Base-by-base conservation (phyloP, 2,113 vertebrate species). In the Plectropomus leopardus region DNA sequence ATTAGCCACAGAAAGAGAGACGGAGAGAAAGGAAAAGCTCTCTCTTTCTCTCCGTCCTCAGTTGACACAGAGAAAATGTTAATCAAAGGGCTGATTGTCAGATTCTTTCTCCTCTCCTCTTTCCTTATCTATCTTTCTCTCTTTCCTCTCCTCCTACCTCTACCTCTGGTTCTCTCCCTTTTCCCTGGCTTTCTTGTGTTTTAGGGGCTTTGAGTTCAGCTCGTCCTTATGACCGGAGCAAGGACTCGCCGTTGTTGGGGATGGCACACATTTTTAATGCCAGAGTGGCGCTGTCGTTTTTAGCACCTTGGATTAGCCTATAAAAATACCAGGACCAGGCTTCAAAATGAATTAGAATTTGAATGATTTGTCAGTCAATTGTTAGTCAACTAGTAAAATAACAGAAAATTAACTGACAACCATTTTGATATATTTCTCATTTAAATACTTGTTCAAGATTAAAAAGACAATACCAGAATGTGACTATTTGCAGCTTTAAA, bases 41-140 rank as follows among this genome's bases (percentile, higher is more conserved):
- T 48, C 59, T 40, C 61, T 50, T 53, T 24, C 58, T 59, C 55
- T 72, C 50, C 75, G 47, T 90, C 82, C 73, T 86, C 64, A 69
- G 61, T 30, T 79, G 73, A 76, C 82, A 76, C 65, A 44, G 50
- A 63, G 24, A 76, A 75, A 80, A 76, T 42, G 72, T 83, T 82
- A 69, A 84, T 88, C 78, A 93, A 87, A 88, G 54, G 65, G 28
- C 60, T 26, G 64, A 86, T 86, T 89, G 83, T 92, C 80, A 53
- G 73, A 65, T 86, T 55, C 58, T 28, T 19, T 59, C 70, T 69
- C 44, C 28, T 32, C 59, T 71, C 74, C 26, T 67, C 53, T 76
- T 72, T 57, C 57, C 58, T 77, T 16, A 42, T 57, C 72, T 1
- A 36, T 76, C 55, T 8, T 28, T 71, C 68, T 32, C 42, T n/a